Evolutionary conservation across 2,888 invertebrate species (phyloP), one percentile per base, ranked within the genome.

Genomic region (Leptopilina syphax): DNA sequence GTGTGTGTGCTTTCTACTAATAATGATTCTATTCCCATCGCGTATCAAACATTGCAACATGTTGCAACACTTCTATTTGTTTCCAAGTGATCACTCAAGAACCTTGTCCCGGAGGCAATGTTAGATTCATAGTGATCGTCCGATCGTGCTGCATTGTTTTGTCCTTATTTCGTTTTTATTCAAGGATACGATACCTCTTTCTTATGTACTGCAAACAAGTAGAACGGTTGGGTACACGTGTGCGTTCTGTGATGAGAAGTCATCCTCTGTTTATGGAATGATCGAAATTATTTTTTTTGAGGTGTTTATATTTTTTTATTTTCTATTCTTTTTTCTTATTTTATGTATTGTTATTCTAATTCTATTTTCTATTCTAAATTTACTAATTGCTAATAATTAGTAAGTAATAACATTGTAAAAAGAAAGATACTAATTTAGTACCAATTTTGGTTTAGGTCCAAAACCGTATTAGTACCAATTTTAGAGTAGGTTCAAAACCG

Each of bases 1-100:
- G 34, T 34, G 34, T 34, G 50, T 85, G 50, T 85, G 87, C 90
- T 90, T 90, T 90, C 90, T 89, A 89, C 87, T 87, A 88, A 87
- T 89, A 89, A 89, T 83, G 85, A 89, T 87, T 88, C 86, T 84
- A 83, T 86, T 88, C 83, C 84, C 85, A 87, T 88, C 87, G 83
- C 79, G 81, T 77, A 82, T 85, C 82, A 81, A 79, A 82, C 66
- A 12, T 63, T 63, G 82, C 82, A 78, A 57, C 78, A 24, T 57
- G 54, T 81, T 67, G 34, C 76, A 77, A n/a, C 68, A 34, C 65
- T 79, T 79, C 83, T 76, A 76, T 80, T 83, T 76, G 77, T 73
- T 73, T 57, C 73, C 73, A 73, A 73, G 73, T 73, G 73, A 73
- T 60, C 73, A 73, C 57, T 73, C 57, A 57, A 73, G 73, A 73